Evolutionary conservation across 1,140 invertebrate species (phyloP).

Genomic region (Cotesia glomerata): DNA sequence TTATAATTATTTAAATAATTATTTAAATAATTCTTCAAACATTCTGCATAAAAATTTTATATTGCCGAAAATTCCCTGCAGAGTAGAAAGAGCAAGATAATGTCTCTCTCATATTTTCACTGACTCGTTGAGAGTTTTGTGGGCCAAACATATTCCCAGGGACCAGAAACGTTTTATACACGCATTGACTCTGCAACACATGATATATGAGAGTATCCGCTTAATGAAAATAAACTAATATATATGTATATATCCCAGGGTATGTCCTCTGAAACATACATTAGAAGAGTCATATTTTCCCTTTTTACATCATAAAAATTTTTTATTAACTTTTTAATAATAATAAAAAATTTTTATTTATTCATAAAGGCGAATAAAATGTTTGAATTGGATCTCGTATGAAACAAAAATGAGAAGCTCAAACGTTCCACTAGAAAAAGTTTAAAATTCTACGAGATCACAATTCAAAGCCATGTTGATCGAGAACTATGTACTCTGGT

Average conservation of each 20-base stretch:
- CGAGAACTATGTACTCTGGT: not conserved
- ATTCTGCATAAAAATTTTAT: not conserved
- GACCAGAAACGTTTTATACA: conserved; percentile 4
- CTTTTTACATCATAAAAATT: not conserved
- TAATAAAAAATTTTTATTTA: not conserved
- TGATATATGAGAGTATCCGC: conserved; percentile 19
- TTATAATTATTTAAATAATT: conserved; percentile 1
- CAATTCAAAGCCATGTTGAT: not conserved
- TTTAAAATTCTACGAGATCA: not conserved
- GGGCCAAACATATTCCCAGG: not conserved
- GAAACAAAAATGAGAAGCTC: not conserved
- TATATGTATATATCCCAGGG: not conserved
- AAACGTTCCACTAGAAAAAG: not conserved
- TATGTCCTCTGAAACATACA: conserved; percentile 25
- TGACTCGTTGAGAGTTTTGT: not conserved
- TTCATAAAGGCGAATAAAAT: not conserved
- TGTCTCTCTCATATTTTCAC: not conserved
- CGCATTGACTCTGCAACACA: conserved; percentile 1
- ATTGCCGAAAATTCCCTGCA: not conserved
- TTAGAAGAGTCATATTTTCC: conserved; percentile 16
- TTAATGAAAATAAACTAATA: conserved; percentile 30
- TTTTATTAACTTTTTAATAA: not conserved
- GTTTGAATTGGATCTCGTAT: not conserved
- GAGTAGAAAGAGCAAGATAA: not conserved
- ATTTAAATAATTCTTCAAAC: not conserved